These are phyloP conservation scores for Camponotus pennsylvanicus DNA, from an alignment of 1,140 invertebrate species.

Conservation along the genomic window DNA sequence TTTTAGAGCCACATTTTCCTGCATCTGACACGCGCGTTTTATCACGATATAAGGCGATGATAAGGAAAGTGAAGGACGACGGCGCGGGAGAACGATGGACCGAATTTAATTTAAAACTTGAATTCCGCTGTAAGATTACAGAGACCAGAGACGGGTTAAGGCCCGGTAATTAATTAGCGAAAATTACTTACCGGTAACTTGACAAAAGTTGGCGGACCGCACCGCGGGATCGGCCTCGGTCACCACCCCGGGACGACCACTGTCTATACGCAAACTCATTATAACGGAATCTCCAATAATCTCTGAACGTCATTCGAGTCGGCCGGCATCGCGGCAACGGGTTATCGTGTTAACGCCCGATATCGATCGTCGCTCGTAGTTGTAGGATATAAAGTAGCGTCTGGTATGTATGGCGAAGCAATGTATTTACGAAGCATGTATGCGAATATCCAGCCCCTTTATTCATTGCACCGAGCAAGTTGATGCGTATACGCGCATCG, in stretches of 20 bases:
- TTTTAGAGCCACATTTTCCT: background rate
- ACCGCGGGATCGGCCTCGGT: constrained; percentile 30
- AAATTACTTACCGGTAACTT: constrained; percentile 66
- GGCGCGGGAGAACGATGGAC: background rate
- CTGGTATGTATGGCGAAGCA: constrained; percentile 63
- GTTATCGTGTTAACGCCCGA: constrained; percentile 75
- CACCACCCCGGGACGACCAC: constrained; percentile 14
- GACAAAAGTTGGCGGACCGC: constrained; percentile 34
- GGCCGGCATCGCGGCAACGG: constrained; percentile 55
- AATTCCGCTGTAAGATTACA: constrained; percentile 63
- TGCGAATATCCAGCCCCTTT: background rate
- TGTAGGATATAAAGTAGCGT: constrained; percentile 72
- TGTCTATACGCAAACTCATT: constrained; percentile 69
- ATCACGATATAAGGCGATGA: background rate
- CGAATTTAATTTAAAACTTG: constrained; percentile 73
- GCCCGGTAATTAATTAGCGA: constrained; percentile 69
- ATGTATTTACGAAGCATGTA: constrained; percentile 46
- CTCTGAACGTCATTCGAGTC: constrained; percentile 61
- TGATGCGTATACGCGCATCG: background rate
- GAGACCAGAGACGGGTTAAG: constrained; percentile 33
- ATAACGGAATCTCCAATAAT: constrained; percentile 70
- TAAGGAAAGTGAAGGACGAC: background rate
- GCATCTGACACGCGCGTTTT: background rate
- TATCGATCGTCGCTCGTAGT: constrained; percentile 65
- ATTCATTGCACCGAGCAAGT: background rate